phyloP scores from a whole-genome alignment of 2,888 invertebrate genomes.

The Lymantria dispar region DNA sequence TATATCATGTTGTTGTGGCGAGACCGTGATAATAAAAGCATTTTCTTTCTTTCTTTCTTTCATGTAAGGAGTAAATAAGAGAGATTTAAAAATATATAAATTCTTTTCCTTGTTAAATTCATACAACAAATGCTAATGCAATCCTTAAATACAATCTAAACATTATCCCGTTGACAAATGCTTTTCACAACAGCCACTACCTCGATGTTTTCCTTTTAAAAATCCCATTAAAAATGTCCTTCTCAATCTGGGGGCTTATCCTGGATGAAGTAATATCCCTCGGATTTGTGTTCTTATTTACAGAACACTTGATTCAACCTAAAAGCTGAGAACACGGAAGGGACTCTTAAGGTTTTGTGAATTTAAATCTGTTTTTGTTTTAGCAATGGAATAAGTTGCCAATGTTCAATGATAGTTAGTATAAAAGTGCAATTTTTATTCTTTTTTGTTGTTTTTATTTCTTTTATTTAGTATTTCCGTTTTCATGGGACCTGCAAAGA shows the following conservation, averaged over 20 bases:
- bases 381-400: background rate
- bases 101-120: too few species aligned
- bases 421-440: background rate
- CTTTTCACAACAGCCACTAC: background rate
- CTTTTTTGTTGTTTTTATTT: background rate
- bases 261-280: conserved; percentile 5
- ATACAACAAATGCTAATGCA: background rate
- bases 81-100: too few species aligned
- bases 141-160: background rate
- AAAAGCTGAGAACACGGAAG: background rate
- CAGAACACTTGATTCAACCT: background rate
- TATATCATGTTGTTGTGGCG: too few species aligned
- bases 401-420: background rate
- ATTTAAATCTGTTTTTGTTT: background rate
- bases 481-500: too few species aligned
- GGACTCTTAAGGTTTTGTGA: background rate
- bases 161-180: conserved; percentile 1
- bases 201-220: conserved; percentile 7
- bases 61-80: too few species aligned
- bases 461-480: too few species aligned
- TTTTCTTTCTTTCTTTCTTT: too few species aligned
- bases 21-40: too few species aligned
- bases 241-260: conserved; percentile 7
- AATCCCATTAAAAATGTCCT: conserved; percentile 8
- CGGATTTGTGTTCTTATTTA: conserved; percentile 6